Evolutionary conservation across 2,113 vertebrate species (phyloP).

Genomic region (Hepsetus odoe): DNA sequence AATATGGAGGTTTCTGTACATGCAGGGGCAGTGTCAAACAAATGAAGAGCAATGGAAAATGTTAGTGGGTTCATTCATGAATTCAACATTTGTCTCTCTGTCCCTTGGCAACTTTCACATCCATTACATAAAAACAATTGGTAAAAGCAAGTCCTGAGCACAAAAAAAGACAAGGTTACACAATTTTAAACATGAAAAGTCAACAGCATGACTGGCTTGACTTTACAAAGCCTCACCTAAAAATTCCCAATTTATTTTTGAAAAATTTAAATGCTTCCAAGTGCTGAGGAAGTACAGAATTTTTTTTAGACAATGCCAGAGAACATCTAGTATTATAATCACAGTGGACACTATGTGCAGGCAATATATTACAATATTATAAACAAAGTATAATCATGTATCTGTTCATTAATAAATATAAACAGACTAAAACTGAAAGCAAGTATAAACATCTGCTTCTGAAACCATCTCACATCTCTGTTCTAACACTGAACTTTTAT

Average conservation of each 20-base stretch:
- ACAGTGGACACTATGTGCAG: neutral
- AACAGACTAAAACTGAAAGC: too few species aligned
- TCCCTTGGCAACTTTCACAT: slow-evolving; percentile 5
- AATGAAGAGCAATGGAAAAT: neutral
- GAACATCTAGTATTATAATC: slow-evolving; percentile 3
- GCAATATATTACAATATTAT: neutral
- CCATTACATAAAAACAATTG: slow-evolving; percentile 23
- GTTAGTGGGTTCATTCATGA: slow-evolving; percentile 23
- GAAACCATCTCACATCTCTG: too few species aligned
- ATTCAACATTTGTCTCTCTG: slow-evolving; percentile 3
- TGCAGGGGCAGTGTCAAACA: too few species aligned
- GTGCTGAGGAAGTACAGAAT: neutral
- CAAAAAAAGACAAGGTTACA: slow-evolving; percentile 41
- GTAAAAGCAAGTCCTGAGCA: slow-evolving; percentile 34
- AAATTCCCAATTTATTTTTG: slow-evolving; percentile 15
- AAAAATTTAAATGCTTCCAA: slow-evolving; percentile 61
- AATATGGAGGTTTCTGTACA: neutral
- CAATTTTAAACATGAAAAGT: slow-evolving; percentile 31
- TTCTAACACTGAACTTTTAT: too few species aligned
- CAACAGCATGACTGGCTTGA: slow-evolving; percentile 47
- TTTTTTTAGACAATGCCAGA: slow-evolving; percentile 47
- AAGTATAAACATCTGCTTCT: too few species aligned
- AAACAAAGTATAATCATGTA: too few species aligned
- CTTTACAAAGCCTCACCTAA: slow-evolving; percentile 40
- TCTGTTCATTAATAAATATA: too few species aligned